Conservation (phyloP, 2,888 invertebrate species). For the Platycnemis pennipes region DNA sequence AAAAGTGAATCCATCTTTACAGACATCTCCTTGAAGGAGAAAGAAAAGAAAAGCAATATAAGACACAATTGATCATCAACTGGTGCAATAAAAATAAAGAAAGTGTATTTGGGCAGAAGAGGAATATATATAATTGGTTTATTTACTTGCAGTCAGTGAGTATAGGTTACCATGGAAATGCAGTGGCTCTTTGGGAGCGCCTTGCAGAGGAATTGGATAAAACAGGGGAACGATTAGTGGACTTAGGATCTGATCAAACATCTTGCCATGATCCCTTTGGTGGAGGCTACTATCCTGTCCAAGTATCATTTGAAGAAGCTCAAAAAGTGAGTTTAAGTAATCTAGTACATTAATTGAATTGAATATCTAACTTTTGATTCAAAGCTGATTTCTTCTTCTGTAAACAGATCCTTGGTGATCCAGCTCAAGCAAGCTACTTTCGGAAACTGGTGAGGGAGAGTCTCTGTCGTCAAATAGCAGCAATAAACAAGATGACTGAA, state of each 20-base stretch:
- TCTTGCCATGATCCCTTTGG: slow-evolving; percentile 83
- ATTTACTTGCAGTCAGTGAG: slow-evolving; percentile 76
- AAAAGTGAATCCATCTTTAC: too few species aligned
- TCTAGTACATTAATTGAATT: neutral
- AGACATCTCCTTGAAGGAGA: too few species aligned
- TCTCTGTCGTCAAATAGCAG: slow-evolving; percentile 81
- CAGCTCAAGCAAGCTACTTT: slow-evolving; percentile 76
- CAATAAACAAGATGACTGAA: slow-evolving; percentile 80
- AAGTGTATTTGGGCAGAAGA: too few species aligned
- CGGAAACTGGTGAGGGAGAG: slow-evolving; percentile 81
- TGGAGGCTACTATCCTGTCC: slow-evolving; percentile 83
- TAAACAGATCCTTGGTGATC: slow-evolving; percentile 19
- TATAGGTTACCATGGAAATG: slow-evolving; percentile 82
- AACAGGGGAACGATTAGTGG: slow-evolving; percentile 81
- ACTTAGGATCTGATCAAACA: slow-evolving; percentile 84
- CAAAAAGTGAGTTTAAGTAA: slow-evolving; percentile 74
- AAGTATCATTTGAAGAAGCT: slow-evolving; percentile 79
- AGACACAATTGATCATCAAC: too few species aligned
- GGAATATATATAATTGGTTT: neutral
- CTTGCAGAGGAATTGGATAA: slow-evolving; percentile 79
- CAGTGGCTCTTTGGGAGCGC: slow-evolving; percentile 79
- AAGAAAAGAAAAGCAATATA: too few species aligned
- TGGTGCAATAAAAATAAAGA: neutral
- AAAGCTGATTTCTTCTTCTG: neutral
- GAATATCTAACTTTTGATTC: neutral